Base-by-base conservation (phyloP, 2,888 invertebrate genomes). In the Chrysodeixis includens region DNA sequence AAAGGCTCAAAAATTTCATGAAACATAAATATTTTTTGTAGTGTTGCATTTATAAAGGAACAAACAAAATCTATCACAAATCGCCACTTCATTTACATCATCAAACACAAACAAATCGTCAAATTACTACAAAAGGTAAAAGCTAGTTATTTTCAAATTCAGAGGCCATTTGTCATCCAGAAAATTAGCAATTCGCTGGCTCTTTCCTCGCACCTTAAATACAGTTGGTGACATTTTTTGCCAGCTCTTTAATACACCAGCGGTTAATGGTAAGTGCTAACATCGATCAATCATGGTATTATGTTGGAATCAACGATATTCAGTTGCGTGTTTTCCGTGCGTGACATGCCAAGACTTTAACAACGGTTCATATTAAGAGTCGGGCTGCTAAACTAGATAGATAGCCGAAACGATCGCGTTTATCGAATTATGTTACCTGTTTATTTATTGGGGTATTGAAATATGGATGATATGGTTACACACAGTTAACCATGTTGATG, bases 241-340 rank as follows among this genome's bases (percentile, higher is more conserved):
- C 63, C 57, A 68, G 69, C 62, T 70, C 78, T 83, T 83, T 86
- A 83, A 83, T 83, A 84, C 76, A 84, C 72, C n/a, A 79, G 63
- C 77, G 74, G 82, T 81, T 87, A 90, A 89, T 87, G 87, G 84
- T 90, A 88, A 92, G 90, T 90, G 90, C 86, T 86, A 90, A 90
- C 86, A 86, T 84, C 90, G 85, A 92, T 92, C 91, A 90, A 92
- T 92, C 92, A 92, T 88, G 78, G 87, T 85, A 85, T 88, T 90
- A 90, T 90, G 87, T 86, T 81, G 83, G 87, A 87, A 90, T 89
- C 87, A 88, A 83, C 87, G 82, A 74, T 86, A 84, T 83, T 86
- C 82, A 78, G 84, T 92, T 84, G 92, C 91, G 92, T 92, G 92
- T 85, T 84, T 82, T 74, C 83, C 79, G 83, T 86, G 88, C 88